Evolutionary conservation across 2,888 invertebrate species (phyloP), one percentile per base, ranked within the genome.

Genomic region (Leucophora obtusa): DNA sequence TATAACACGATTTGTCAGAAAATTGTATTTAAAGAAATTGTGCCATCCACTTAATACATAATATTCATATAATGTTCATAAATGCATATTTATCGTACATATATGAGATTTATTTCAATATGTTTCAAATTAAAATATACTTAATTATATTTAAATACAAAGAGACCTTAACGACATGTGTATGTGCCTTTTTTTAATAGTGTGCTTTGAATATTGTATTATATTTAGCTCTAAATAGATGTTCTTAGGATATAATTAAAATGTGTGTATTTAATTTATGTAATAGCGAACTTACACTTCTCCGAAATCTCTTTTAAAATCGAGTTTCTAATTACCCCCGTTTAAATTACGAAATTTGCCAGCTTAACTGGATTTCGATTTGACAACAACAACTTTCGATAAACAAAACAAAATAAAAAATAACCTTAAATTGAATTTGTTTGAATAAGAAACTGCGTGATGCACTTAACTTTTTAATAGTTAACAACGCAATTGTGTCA

Each of bases 41-140:
- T 78, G 78, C 78, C 78, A 78, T 78, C 21, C 68, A 60, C 66
- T 63, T 21, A 50, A 11, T 43, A 59, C 60, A 60, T 53, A 58
- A 56, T 58, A 56, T 14, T 50, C 35, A 51, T 35, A 63, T 18
- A 43, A 14, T n/a, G 21, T 38, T 24, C 15, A 35, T 70, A 69
- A 8, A 51, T 14, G 56, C 14, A 35, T 9, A 70, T 53, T 18
- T 50, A 33, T 53, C 2, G 50, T 56, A 38, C 17, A 47, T 28
- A 24, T 28, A 21, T 54, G 21, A 11, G n/a, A 33, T 56, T 15
- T 33, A n/a, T 56, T 56, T 56, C 15, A 63, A 51, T 47, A 47
- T n/a, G 11, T 47, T 14, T 1, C 11, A 47, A 47, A 47, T 47
- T 47, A n/a, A 47, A 47, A 15, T 28, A 33, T 51, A 33, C 28